phyloP scores from a whole-genome alignment of 2,113 vertebrate genomes.

The Seriola rivoliana region DNA sequence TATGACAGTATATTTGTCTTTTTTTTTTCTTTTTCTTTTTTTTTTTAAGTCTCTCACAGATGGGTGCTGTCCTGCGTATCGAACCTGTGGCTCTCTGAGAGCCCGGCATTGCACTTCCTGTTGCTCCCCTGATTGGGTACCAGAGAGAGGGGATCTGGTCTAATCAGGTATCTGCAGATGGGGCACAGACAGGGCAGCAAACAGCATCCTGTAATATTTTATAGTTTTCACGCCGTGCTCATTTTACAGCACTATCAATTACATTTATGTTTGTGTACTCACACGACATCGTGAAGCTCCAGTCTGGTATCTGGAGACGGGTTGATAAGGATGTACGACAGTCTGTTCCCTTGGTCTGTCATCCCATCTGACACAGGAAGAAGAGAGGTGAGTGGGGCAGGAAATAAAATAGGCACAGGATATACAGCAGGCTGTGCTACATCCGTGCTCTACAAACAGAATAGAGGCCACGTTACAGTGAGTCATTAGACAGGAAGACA shows the following conservation, averaged over 20 bases:
- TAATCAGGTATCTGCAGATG: conserved; percentile 85
- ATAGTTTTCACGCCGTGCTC: neutral
- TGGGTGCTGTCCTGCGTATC: conserved; percentile 87
- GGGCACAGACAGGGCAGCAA: conserved; percentile 22
- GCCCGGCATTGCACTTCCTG: conserved; percentile 80
- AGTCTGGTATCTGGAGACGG: conserved; percentile 88
- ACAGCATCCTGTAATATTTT: conserved; percentile 7
- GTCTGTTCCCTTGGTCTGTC: conserved; percentile 88
- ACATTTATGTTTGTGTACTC: conserved; percentile 65
- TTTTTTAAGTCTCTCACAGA: conserved; percentile 77
- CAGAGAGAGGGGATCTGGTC: conserved; percentile 86
- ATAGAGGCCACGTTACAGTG: neutral
- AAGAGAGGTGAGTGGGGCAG: conserved; percentile 51
- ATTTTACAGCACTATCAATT: conserved; percentile 16
- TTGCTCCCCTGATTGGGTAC: conserved; percentile 82
- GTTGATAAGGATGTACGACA: conserved; percentile 90
- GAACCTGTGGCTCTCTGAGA: conserved; percentile 82
- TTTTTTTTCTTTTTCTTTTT: neutral
- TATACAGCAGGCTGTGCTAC: conserved; percentile 35
- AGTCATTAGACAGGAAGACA: conserved; percentile 39
- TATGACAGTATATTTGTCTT: neutral
- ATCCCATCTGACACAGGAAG: conserved; percentile 85
- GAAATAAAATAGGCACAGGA: conserved; percentile 68
- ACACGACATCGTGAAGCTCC: conserved; percentile 89
- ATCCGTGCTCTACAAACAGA: conserved; percentile 38